A percentile compares a stretch with the other conserved stretches of the same genome.
These are phyloP conservation scores for Liodrosophila aerea DNA, from an alignment of 2,888 invertebrate species.

Conservation along the genomic window DNA sequence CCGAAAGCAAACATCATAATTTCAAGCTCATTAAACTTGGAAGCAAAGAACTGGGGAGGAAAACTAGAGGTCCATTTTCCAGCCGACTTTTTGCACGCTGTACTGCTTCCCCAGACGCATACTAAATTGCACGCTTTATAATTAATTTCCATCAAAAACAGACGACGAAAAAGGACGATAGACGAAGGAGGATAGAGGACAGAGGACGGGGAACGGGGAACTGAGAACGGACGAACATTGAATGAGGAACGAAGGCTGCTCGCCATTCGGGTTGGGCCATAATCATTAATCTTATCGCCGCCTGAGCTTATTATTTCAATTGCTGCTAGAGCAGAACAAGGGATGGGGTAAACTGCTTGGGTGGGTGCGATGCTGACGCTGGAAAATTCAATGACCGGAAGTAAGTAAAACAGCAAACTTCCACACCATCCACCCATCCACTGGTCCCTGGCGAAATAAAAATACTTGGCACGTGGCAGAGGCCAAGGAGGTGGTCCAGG, in stretches of 20 bases:
- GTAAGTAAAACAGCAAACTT: constrained; percentile 70
- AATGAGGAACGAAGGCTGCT: not conserved
- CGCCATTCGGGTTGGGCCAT: constrained; percentile 68
- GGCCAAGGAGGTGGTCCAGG: constrained; percentile 16
- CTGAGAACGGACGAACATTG: constrained; percentile 1
- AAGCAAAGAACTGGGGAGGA: not conserved
- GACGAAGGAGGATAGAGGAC: constrained; percentile 21
- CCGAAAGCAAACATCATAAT: constrained; percentile 53
- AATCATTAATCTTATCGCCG: constrained; percentile 83
- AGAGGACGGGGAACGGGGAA: too few relatives aligned
- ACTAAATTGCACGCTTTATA: constrained; percentile 81
- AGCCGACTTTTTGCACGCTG: constrained; percentile 42
- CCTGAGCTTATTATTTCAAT: constrained; percentile 82
- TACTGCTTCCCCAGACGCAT: constrained; percentile 51
- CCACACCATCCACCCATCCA: not conserved
- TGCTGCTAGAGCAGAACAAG: constrained; percentile 38
- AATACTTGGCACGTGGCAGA: constrained; percentile 61
- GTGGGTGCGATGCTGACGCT: constrained; percentile 38
- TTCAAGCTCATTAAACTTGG: constrained; percentile 67
- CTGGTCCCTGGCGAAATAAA: constrained; percentile 6
- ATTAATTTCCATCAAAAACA: constrained; percentile 82
- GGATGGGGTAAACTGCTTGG: constrained; percentile 10
- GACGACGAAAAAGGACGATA: constrained; percentile 61
- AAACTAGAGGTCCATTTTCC: constrained; percentile 26
- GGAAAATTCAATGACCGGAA: constrained; percentile 80